phyloP scores from a whole-genome alignment of 2,888 invertebrate genomes.

The Pristionchus fissidentatus region DNA sequence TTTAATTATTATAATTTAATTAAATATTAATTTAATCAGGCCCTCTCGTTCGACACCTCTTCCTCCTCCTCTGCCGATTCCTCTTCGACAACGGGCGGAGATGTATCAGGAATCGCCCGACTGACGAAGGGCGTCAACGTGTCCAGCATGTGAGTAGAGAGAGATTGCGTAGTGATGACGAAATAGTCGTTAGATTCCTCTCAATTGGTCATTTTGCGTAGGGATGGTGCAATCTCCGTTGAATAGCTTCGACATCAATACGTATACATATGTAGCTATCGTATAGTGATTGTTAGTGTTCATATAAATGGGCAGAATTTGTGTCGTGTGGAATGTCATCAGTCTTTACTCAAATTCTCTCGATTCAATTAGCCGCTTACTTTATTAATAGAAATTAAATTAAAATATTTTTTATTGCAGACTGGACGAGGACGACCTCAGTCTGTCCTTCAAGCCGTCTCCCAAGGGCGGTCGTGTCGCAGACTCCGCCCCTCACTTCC shows the following conservation, averaged over 20 bases:
- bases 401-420: background rate
- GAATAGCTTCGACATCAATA: too few relatives aligned
- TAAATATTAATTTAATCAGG: background rate
- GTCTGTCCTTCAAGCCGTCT: background rate
- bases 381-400: too few relatives aligned
- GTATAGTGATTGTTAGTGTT: background rate
- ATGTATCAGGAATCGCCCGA: background rate
- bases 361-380: too few relatives aligned
- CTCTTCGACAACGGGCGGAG: background rate
- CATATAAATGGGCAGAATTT: too few relatives aligned
- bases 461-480: background rate
- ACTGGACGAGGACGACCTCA: slow-evolving; percentile 8
- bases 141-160: slow-evolving; percentile 29
- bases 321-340: too few relatives aligned
- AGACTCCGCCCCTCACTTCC: background rate
- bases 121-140: slow-evolving; percentile 45
- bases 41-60: slow-evolving; percentile 31
- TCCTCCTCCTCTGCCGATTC: slow-evolving; percentile 46
- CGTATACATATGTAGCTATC: too few relatives aligned
- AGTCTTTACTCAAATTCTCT: too few relatives aligned
- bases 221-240: background rate
- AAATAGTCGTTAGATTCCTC: too few relatives aligned
- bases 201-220: background rate
- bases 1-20: background rate
- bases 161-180: too few relatives aligned